Evolutionary conservation across 1,140 invertebrate species (phyloP), one percentile per base, ranked within the genome.

Genomic region (Atta cephalotes): DNA sequence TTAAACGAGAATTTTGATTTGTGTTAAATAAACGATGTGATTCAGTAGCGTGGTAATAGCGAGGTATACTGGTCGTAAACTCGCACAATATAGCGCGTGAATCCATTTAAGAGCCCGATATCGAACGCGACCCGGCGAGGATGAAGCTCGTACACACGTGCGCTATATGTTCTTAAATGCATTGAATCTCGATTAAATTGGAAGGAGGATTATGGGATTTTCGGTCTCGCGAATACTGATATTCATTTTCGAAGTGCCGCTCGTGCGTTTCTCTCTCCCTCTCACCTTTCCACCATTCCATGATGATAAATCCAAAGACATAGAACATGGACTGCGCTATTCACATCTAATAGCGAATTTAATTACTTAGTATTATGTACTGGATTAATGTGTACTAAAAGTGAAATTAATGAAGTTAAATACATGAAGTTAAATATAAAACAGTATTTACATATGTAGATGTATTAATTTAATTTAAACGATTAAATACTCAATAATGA

Each of bases 21-120:
- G 53, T n/a, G 35, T 71, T 58, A 86, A 90, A 89, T 87, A 89
- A 82, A n/a, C 71, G 74, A 88, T 68, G 53, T 6, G 66, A 88
- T 39, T 71, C 72, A 18, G 65, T 66, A 51, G 70, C 62, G 51
- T 39, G 51, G 6, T 56, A 82, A 84, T 87, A 84, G 60, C 62
- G 49, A 0, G 56, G 39, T 62, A 31, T 62, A 74, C 21, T 25
- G 53, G 39, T 45, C 79, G 21, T 28, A 51, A 21, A 82, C 53
- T 35, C 31, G 14, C 25, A 1, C 63, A 49, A 56, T 53, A 66
- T 56, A 68, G 65, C 31, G 35, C 49, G 18, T 28, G 56, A 84
- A 84, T 74, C 39, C 80, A 49, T 74, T 72, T 82, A 74, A 56
- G 68, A 74, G 68, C 9, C 68, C 53, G 56, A 51, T 82, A 84